Percentiles rank a stretch among this genome's conserved stretches.
Evolutionary conservation across 1,140 invertebrate genomes (phyloP).

Genomic region (Drosophila quadrilineata): DNA sequence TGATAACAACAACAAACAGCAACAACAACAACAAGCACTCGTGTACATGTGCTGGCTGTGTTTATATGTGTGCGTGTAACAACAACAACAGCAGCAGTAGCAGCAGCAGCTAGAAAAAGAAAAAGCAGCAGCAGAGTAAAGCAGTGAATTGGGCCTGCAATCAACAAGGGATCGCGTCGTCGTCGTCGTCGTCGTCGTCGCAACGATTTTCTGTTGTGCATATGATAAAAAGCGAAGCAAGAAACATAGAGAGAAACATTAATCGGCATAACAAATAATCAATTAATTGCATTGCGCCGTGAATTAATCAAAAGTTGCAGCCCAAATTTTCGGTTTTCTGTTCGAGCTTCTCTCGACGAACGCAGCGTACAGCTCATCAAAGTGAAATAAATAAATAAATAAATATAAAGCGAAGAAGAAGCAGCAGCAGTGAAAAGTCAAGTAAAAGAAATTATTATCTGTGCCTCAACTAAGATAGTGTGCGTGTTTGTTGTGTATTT

Average conservation of each 20-base stretch:
- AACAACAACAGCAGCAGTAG: conserved; percentile 28
- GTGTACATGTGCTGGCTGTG: conserved; percentile 18
- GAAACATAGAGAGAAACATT: not conserved
- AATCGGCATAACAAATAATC: conserved; percentile 38
- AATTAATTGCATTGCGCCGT: conserved; percentile 38
- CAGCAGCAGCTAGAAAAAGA: too few relatives aligned
- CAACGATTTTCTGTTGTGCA: conserved; percentile 10
- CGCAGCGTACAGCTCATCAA: conserved; percentile 30
- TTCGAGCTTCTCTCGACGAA: conserved; percentile 9
- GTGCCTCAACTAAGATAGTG: too few relatives aligned
- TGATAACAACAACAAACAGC: not conserved
- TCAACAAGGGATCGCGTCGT: conserved; percentile 20
- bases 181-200: conserved; percentile 10
- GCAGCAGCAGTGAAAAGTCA: too few relatives aligned
- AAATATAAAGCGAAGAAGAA: not conserved
- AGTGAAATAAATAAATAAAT: conserved; percentile 4
- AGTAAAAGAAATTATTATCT: conserved; percentile 42
- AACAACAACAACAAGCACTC: conserved; percentile 8
- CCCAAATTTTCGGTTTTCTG: conserved; percentile 18
- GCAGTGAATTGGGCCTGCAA: conserved; percentile 28
- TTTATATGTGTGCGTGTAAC: conserved; percentile 20
- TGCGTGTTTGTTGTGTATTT: conserved; percentile 17
- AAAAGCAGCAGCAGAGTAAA: too few relatives aligned
- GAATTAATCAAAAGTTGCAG: conserved; percentile 23
- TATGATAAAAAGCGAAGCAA: conserved; percentile 7